These are phyloP conservation scores for Nesogale talazaci DNA, from an alignment of 2,113 vertebrate species.

Conservation along the genomic window DNA sequence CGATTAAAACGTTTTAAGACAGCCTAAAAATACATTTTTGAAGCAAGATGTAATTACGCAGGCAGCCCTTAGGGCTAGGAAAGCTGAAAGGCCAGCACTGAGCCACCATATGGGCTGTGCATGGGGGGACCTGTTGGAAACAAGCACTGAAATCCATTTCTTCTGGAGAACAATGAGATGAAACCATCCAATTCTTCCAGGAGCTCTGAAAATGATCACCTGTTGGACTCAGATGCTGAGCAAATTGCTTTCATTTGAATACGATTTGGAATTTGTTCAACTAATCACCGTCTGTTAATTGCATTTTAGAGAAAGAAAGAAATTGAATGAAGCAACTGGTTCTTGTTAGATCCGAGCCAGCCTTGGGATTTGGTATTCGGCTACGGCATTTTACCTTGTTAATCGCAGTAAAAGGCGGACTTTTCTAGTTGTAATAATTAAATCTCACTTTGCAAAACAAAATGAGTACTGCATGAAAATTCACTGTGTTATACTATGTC, in stretches of 20 bases:
- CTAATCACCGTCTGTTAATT: conserved; percentile 88
- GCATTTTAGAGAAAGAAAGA: conserved; percentile 83
- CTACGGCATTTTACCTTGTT: conserved; percentile 76
- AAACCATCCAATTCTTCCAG: conserved; percentile 81
- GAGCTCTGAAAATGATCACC: conserved; percentile 82
- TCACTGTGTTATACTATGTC: background rate
- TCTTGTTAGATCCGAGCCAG: conserved; percentile 82
- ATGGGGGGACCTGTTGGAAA: conserved; percentile 55
- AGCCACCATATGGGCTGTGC: conserved; percentile 74
- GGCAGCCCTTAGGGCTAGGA: conserved; percentile 43
- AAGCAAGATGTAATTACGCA: conserved; percentile 73
- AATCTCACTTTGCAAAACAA: conserved; percentile 78
- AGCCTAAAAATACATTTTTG: conserved; percentile 69
- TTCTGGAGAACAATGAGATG: conserved; percentile 77
- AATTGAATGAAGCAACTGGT: conserved; percentile 77
- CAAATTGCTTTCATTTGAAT: conserved; percentile 89
- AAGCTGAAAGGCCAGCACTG: conserved; percentile 61
- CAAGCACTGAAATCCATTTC: conserved; percentile 73
- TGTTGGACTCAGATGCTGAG: conserved; percentile 80
- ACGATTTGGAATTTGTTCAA: conserved; percentile 86
- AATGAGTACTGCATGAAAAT: conserved; percentile 20
- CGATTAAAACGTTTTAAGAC: conserved; percentile 59
- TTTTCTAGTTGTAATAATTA: conserved; percentile 80
- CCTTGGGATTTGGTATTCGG: conserved; percentile 71
- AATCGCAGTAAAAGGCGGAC: conserved; percentile 77